Conservation (phyloP, 1,140 invertebrate species). For the Eubasilissa regina region DNA sequence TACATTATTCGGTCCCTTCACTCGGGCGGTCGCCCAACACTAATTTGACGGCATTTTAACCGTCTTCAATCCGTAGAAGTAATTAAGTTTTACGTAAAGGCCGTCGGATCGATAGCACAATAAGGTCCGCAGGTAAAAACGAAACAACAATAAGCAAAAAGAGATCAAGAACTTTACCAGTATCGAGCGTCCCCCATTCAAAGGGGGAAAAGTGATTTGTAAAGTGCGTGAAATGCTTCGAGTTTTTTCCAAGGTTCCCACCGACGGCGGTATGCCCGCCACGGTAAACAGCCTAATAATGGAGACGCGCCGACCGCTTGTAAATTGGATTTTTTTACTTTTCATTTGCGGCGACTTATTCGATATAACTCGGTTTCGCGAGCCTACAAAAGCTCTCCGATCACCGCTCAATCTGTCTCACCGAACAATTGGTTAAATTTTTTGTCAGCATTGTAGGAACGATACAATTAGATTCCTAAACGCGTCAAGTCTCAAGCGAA, state of each 20-base stretch:
- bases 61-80: constrained; percentile 53
- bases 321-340: constrained; percentile 52
- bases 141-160: constrained; percentile 38
- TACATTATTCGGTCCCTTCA: neutral
- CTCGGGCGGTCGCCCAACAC: constrained; percentile 42
- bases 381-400: neutral
- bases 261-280: constrained; percentile 27
- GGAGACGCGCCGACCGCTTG: constrained; percentile 38
- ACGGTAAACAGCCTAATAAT: constrained; percentile 46
- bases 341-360: neutral
- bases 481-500: too few relatives aligned
- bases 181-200: constrained; percentile 37
- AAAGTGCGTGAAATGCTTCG: constrained; percentile 50
- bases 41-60: constrained; percentile 57
- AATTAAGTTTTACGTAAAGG: constrained; percentile 55
- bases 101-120: constrained; percentile 53
- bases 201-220: constrained; percentile 50
- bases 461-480: too few relatives aligned
- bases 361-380: constrained; percentile 24
- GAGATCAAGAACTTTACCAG: constrained; percentile 41
- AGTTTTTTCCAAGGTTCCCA: constrained; percentile 50
- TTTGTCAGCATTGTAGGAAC: too few relatives aligned
- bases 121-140: constrained; percentile 55
- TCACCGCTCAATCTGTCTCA: neutral
- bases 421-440: neutral